Base-by-base conservation (phyloP, 2,797 vertebrate genomes). In the Peromyscus eremicus region DNA sequence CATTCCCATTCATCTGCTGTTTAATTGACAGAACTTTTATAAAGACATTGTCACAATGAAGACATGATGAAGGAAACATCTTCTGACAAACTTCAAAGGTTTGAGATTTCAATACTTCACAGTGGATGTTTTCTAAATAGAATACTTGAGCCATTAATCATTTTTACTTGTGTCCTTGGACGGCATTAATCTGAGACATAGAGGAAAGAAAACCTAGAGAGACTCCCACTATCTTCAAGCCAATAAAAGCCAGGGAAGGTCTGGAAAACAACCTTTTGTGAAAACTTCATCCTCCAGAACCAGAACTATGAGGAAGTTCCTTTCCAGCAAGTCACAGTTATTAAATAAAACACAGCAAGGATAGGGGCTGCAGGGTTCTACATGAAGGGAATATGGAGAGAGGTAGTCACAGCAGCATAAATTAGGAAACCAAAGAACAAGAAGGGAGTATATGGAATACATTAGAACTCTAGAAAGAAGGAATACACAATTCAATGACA, bases 231-330 rank as follows among this genome's bases (percentile, higher is more conserved):
- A 19, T n/a, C 17, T 19, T 1, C 14, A 70, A 17, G 16, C 32
- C 32, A 17, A 12, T 19, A 55, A 55, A n/a, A 23, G 1, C 2
- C 32, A 6, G 6, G 19, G 12, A 80, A 2, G 0, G 1, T 80
- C 32, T 80, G 34, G 9, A 55, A 0, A 57, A 80, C 5, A 55
- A 11, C 21, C 19, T 80, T 34, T 12, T 80, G 77, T 80, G 77
- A 55, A 52, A n/a, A 1, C 10, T 57, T 0, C 32, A n/a, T 2
- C 19, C 0, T 55, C 10, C 1, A 57, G 5, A n/a, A n/a, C n/a
- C n/a, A n/a, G n/a, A 13, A 80, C 49, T 25, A 23, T 55, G 52
- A 80, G 34, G 5, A 80, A 55, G 21, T n/a, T 37, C n/a, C 5
- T 81, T 82, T 60, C 16, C 16, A 32, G 52, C 32, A 79, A 52